These are phyloP conservation scores for Semaprochilodus insignis DNA, from an alignment of 2,797 vertebrate species.

Conservation along the genomic window DNA sequence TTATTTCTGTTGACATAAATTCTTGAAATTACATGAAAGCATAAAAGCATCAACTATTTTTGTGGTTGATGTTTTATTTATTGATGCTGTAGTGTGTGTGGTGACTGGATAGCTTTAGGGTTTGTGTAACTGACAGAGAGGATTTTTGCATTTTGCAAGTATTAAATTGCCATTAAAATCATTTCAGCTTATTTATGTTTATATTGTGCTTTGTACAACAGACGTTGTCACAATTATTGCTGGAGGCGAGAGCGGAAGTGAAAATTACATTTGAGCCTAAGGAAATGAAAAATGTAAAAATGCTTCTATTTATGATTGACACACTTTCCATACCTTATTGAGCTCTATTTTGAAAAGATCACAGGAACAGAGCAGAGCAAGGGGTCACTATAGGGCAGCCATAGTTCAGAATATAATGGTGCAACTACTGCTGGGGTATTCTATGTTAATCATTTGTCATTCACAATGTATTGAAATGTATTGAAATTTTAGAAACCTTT, in stretches of 20 bases:
- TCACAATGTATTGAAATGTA: not conserved
- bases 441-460: not conserved
- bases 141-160: not conserved
- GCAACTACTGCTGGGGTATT: too few relatives aligned
- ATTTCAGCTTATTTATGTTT: too few relatives aligned
- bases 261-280: too few relatives aligned
- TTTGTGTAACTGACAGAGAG: too few relatives aligned
- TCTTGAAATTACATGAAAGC: too few relatives aligned
- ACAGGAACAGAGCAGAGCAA: not conserved
- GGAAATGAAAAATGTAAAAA: conserved; percentile 3
- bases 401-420: not conserved
- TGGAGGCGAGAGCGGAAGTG: not conserved
- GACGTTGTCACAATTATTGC: not conserved
- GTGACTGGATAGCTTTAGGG: too few relatives aligned
- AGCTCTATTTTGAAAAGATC: not conserved
- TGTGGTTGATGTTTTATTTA: too few relatives aligned
- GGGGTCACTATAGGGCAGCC: not conserved
- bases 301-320: not conserved
- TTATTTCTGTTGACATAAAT: too few relatives aligned
- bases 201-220: not conserved
- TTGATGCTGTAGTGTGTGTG: too few relatives aligned
- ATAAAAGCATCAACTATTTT: too few relatives aligned
- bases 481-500: too few relatives aligned
- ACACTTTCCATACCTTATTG: not conserved
- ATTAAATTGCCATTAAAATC: too few relatives aligned